Evolutionary conservation across 2,888 invertebrate genomes (phyloP), one percentile per base, ranked within the genome.

Genomic region (Cephalotes varians): DNA sequence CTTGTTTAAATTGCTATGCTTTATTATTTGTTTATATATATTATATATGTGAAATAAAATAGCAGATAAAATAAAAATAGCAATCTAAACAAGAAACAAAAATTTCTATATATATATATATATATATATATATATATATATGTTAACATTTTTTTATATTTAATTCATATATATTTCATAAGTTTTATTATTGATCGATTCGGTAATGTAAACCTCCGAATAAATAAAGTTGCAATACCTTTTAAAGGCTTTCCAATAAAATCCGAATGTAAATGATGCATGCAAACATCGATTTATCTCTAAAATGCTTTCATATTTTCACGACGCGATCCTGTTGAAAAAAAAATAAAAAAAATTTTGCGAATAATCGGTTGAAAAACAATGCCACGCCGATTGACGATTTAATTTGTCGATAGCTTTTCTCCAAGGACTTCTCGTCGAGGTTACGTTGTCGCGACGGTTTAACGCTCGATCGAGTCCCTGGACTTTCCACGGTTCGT

Each of bases 401-500:
- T 76, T 54, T 73, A 80, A 74, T 65, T 72, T 62, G 25, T 44
- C 62, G 47, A 72, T 82, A 79, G 79, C 74, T 84, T 83, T 58
- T 71, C 21, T 82, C 80, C 86, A 86, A 88, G 85, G 85, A 73
- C 60, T 77, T 47, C 65, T 76, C 74, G 72, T 77, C 71, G 84
- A 82, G 82, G 82, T 85, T 84, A 54, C 64, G 31, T 37, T 47
- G 64, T 28, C 76, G 47, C 60, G 79, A 60, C 85, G 83, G 87
- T 91, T 90, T 88, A 85, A 89, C 86, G 90, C 87, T 90, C 85
- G 87, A 89, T 90, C 86, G 88, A 82, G 40, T 67, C n/a, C 64
- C 76, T 83, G 77, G 69, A 87, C 87, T 89, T 88, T 89, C 86
- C 88, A 87, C 77, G 84, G 44, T 79, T 80, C 73, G 83, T 81